A percentile compares a stretch with the other conserved stretches of the same genome.
phyloP scores from a whole-genome alignment of 2,797 vertebrate genomes.

The Miichthys miiuy region DNA sequence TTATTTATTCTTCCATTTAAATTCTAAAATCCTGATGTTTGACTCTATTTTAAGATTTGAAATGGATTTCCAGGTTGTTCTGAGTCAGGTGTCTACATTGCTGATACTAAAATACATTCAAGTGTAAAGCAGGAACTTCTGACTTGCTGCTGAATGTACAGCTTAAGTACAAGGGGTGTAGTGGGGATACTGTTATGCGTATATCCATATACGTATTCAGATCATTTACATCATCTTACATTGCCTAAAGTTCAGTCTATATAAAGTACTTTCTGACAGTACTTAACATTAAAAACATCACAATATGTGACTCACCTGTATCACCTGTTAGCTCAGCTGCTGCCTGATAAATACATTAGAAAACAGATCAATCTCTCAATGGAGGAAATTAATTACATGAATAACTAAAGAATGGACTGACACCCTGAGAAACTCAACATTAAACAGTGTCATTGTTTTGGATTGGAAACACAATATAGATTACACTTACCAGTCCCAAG shows the following conservation, averaged over 20 bases:
- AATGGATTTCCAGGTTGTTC: neutral
- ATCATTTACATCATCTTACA: too few relatives aligned
- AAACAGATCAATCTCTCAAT: neutral
- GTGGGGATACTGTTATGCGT: neutral
- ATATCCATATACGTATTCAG: too few relatives aligned
- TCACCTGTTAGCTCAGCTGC: conserved; percentile 60
- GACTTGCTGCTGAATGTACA: neutral
- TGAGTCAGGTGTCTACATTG: neutral
- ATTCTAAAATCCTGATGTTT: neutral
- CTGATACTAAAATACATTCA: neutral
- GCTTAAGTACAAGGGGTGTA: neutral
- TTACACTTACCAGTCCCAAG: conserved; percentile 61
- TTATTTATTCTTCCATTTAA: neutral
- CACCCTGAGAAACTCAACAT: neutral
- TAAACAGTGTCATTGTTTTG: neutral
- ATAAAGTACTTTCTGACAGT: neutral
- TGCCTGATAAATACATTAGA: conserved; percentile 39
- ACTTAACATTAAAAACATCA: neutral
- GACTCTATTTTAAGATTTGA: neutral
- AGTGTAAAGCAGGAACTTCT: neutral
- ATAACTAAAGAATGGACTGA: neutral
- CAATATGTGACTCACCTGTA: conserved; percentile 51
- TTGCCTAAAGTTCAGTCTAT: neutral
- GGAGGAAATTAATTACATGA: neutral
- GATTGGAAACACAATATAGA: neutral